phyloP scores from a whole-genome alignment of 2,797 vertebrate genomes.

The Falco peregrinus region DNA sequence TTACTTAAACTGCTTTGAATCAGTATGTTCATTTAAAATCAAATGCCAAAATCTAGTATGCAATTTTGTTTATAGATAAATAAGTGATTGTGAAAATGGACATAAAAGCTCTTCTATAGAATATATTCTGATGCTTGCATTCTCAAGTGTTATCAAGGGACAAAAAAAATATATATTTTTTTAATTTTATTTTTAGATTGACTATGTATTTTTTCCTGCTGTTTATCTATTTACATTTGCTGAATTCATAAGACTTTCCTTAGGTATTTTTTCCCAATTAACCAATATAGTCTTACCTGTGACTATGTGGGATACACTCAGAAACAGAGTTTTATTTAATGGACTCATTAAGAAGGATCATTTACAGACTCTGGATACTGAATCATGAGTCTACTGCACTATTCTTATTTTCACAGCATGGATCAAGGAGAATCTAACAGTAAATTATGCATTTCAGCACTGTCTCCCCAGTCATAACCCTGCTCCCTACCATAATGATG shows the following conservation, averaged over 20 bases:
- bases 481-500: neutral
- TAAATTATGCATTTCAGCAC: neutral
- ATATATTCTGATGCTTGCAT: neutral
- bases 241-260: neutral
- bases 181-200: neutral
- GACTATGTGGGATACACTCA: neutral
- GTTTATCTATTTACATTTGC: neutral
- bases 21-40: neutral
- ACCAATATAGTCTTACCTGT: neutral
- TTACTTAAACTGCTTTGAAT: neutral
- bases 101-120: neutral
- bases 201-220: neutral
- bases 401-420: neutral
- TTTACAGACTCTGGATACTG: neutral
- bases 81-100: neutral
- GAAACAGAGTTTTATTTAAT: neutral
- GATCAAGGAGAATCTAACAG: neutral
- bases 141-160: neutral
- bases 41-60: neutral
- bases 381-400: neutral
- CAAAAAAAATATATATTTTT: neutral
- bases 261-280: neutral
- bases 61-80: neutral
- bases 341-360: neutral
- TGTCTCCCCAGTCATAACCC: neutral